Base-by-base conservation (phyloP, 2,888 invertebrate species). In the Torymus texanus region DNA sequence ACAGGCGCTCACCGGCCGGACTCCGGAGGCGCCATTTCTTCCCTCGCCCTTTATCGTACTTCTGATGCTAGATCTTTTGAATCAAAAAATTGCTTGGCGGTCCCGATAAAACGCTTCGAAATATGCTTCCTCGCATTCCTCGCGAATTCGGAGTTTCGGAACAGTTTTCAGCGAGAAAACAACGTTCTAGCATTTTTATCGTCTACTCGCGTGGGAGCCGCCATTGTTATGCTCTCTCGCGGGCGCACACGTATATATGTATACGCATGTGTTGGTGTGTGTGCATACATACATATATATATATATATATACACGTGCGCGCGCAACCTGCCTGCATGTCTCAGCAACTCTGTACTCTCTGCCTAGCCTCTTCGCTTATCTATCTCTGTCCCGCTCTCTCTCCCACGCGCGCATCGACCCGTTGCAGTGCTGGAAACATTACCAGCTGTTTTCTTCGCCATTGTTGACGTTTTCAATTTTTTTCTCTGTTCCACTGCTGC, bases 141-240 rank as follows among this genome's bases (percentile, higher is more conserved):
- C 41, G 41, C 41, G 41, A 8, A 8, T 41, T 41, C 8, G 41
- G 41, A 41, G 1, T 41, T 41, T 41, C 5, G 41, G 8, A 41
- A 8, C 8, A 8, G 41, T 41, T 8, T 41, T 41, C 10, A 0
- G 8, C 41, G 41, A 41, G 41, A 41, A 41, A 41, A 41, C 41
- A 41, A 29, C 41, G 41, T 41, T 41, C 41, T 41, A 41, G 86
- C 87, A 87, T 86, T 86, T 86, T 88, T 85, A 85, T 85, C 88
- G 87, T 87, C 87, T 88, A 86, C 88, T 86, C 87, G 89, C 89
- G 87, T 88, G 90, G 89, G 89, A 90, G 89, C 90, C 85, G 90
- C 90, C 90, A 90, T 90, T 88, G 85, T 83, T 88, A 84, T 50
- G 13, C 66, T 10, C 24, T 14, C 63, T 50, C 59, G 3, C 8